phyloP scores from a whole-genome alignment of 1,140 invertebrate species.

The Drosophila micromelanica region DNA sequence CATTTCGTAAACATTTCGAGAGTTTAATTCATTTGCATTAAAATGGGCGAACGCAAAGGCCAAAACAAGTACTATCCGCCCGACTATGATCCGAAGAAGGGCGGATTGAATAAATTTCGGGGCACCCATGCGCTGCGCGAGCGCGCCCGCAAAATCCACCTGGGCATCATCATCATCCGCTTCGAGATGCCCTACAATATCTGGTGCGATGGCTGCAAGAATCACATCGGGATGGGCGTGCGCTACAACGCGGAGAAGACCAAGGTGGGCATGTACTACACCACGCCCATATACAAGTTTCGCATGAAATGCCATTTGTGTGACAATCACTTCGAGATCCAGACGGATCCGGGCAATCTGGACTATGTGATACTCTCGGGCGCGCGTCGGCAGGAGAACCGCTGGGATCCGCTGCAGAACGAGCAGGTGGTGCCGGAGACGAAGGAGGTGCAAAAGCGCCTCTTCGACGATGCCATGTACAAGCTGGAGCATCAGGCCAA shows the following conservation, averaged over 20 bases:
- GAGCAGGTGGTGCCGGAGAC: conserved; percentile 96
- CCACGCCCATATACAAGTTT: conserved; percentile 98
- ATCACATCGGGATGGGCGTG: conserved; percentile 98
- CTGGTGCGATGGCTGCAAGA: conserved; percentile 99
- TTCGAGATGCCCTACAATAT: conserved; percentile 99
- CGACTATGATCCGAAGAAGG: conserved; percentile 95
- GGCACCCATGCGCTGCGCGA: conserved; percentile 98
- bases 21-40: conserved; percentile 44
- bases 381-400: conserved; percentile 97
- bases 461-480: conserved; percentile 98
- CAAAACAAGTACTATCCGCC: conserved; percentile 99
- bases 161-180: conserved; percentile 98
- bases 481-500: conserved; percentile 95
- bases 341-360: conserved; percentile 99
- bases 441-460: conserved; percentile 93
- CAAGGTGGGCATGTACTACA: conserved; percentile 99
- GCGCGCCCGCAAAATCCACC: conserved; percentile 95
- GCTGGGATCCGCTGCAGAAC: conserved; percentile 99
- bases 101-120: conserved; percentile 96
- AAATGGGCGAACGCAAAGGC: conserved; percentile 99
- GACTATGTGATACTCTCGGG: conserved; percentile 98
- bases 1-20: conserved; percentile 15
- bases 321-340: conserved; percentile 99
- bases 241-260: conserved; percentile 99
- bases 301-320: conserved; percentile 99